Conservation (phyloP, 2,797 vertebrate species). For the Syngnathus acus region DNA sequence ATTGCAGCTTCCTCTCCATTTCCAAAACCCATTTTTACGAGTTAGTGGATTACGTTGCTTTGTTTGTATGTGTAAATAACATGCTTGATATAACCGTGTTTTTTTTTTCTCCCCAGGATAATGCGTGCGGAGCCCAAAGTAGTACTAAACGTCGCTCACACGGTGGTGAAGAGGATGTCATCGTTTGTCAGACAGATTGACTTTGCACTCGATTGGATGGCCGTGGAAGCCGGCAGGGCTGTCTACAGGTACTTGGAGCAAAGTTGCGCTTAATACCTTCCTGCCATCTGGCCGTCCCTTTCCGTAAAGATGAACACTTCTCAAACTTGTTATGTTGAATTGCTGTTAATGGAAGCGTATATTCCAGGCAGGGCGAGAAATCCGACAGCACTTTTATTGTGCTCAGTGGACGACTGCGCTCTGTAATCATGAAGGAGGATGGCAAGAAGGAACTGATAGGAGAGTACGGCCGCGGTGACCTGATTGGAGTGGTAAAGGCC, state of each 20-base stretch:
- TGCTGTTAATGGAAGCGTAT: slow-evolving; percentile 10
- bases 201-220: slow-evolving; percentile 96
- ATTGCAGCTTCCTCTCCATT: slow-evolving; percentile 88
- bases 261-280: neutral
- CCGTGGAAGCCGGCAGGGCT: slow-evolving; percentile 87
- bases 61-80: neutral
- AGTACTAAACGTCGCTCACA: slow-evolving; percentile 86
- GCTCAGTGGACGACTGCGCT: slow-evolving; percentile 88
- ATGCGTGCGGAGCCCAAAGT: slow-evolving; percentile 86
- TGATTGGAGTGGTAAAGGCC: slow-evolving; percentile 87
- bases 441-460: slow-evolving; percentile 90
- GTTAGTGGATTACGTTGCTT: slow-evolving; percentile 50
- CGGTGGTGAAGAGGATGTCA: slow-evolving; percentile 84
- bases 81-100: neutral
- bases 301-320: neutral
- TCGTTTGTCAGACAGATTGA: slow-evolving; percentile 90
- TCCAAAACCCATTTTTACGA: slow-evolving; percentile 92
- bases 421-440: slow-evolving; percentile 86
- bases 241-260: slow-evolving; percentile 78
- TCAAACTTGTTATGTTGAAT: slow-evolving; percentile 9
- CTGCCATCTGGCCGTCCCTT: neutral
- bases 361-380: slow-evolving; percentile 82
- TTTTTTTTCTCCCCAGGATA: slow-evolving; percentile 36
- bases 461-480: slow-evolving; percentile 90
- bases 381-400: slow-evolving; percentile 94